phyloP scores from a whole-genome alignment of 2,113 vertebrate genomes.

The Platichthys stellatus region DNA sequence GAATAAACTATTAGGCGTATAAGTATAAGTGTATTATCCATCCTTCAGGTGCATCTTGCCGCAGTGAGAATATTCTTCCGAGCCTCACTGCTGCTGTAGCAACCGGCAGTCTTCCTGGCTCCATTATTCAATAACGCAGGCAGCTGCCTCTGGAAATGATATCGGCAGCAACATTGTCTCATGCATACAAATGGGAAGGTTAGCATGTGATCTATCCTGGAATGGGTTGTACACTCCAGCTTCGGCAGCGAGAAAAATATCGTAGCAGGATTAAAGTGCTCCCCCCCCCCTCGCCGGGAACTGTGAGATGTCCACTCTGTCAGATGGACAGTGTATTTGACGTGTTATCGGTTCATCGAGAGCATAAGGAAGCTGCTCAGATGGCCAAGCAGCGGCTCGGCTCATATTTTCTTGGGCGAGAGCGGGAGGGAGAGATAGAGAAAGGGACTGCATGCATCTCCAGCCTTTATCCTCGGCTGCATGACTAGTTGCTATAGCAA shows the following conservation, averaged over 20 bases:
- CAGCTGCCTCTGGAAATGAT: constrained; percentile 59
- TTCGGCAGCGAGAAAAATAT: constrained; percentile 39
- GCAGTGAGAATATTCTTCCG: constrained; percentile 38
- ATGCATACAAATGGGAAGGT: constrained; percentile 67
- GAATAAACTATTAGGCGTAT: constrained; percentile 5
- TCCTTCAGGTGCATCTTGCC: constrained; percentile 27
- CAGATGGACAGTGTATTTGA: constrained; percentile 56
- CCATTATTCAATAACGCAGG: constrained; percentile 58
- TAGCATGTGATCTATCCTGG: constrained; percentile 59
- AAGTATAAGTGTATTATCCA: neutral
- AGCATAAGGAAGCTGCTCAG: constrained; percentile 68
- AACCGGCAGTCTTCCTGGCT: constrained; percentile 49
- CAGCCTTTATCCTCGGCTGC: constrained; percentile 71
- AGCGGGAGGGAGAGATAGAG: constrained; percentile 36
- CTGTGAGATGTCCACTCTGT: constrained; percentile 40
- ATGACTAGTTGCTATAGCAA: constrained; percentile 83
- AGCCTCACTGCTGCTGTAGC: constrained; percentile 54
- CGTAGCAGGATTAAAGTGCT: constrained; percentile 39
- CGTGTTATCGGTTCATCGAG: constrained; percentile 50
- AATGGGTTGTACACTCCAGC: constrained; percentile 38
- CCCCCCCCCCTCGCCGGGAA: constrained; percentile 8
- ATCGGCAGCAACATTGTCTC: constrained; percentile 61
- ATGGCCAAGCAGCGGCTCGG: constrained; percentile 53
- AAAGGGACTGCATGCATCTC: constrained; percentile 62
- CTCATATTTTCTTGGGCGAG: constrained; percentile 28